phyloP scores from a whole-genome alignment of 2,888 invertebrate genomes.

The Pegoplata infirma region DNA sequence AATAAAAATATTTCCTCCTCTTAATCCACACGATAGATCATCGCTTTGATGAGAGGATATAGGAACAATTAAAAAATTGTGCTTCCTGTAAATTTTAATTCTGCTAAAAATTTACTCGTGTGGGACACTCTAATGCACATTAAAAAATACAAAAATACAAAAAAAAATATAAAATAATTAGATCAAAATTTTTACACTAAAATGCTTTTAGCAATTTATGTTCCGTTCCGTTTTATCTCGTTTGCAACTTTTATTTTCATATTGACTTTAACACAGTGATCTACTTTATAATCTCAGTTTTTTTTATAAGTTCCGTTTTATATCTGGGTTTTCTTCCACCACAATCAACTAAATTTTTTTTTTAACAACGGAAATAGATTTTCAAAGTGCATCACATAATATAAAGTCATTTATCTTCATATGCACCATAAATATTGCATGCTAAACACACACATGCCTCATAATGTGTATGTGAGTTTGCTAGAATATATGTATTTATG shows the following conservation, averaged over 20 bases:
- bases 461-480: not conserved
- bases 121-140: too few relatives aligned
- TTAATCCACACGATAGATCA: too few relatives aligned
- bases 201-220: too few relatives aligned
- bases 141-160: not conserved
- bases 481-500: not conserved
- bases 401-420: slow-evolving; percentile 51
- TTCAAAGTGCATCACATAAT: slow-evolving; percentile 53
- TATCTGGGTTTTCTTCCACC: slow-evolving; percentile 13
- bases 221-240: not conserved
- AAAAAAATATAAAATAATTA: not conserved
- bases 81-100: too few relatives aligned
- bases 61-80: too few relatives aligned
- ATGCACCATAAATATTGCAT: not conserved
- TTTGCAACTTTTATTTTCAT: slow-evolving; percentile 23
- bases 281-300: slow-evolving; percentile 34
- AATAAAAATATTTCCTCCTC: too few relatives aligned
- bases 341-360: slow-evolving; percentile 6
- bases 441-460: not conserved
- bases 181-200: too few relatives aligned
- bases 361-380: slow-evolving; percentile 52
- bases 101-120: too few relatives aligned
- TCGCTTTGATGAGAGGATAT: too few relatives aligned
- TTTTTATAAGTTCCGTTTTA: slow-evolving; percentile 45
- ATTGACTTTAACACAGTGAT: slow-evolving; percentile 53